Base-by-base conservation (phyloP, 1,140 invertebrate species). In the Calephelis virginiensis region DNA sequence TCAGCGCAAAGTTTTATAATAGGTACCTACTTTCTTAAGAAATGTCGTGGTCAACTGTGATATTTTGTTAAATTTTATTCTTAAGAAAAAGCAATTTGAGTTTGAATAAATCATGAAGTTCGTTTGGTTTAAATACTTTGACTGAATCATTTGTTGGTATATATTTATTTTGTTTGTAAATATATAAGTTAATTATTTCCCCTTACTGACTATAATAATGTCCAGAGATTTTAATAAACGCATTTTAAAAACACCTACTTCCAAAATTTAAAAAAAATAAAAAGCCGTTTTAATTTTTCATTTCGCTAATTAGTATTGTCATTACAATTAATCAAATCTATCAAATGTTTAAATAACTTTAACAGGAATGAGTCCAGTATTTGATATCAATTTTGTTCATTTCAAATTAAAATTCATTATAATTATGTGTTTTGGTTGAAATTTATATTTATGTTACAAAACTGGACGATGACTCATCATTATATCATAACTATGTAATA, bases 61-160 rank as follows among this genome's bases (percentile, higher is more conserved):
- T 91, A 91, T 91, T 91, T 89, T 89, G 85, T 91, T 91, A 89
- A 89, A 90, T 84, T 84, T 90, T 83, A 87, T 89, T 90, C 78
- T 81, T 87, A 86, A 85, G 80, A 78, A 75, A 80, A 76, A 79
- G 68, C 65, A 66, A 80, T 77, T 82, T 80, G 71, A 73, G 75
- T 80, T 85, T 76, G 72, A 76, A 75, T 74, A 74, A 74, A 73
- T 74, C 77, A 69, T 69, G 66, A 61, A 48, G 73, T 77, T 76
- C 80, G 74, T 77, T 74, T 82, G 74, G 73, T 74, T 71, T 72
- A 73, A 53, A 70, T 75, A 53, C 49, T 74, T 69, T 38, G 48
- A 67, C 74, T 77, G 78, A 68, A 82, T 82, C 75, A 77, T 85
- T 87, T 86, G 83, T 89, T 89, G 74, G 76, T 83, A 87, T 86